phyloP scores from a whole-genome alignment of 1,140 invertebrate genomes.

The Daktulosphaira vitifoliae region DNA sequence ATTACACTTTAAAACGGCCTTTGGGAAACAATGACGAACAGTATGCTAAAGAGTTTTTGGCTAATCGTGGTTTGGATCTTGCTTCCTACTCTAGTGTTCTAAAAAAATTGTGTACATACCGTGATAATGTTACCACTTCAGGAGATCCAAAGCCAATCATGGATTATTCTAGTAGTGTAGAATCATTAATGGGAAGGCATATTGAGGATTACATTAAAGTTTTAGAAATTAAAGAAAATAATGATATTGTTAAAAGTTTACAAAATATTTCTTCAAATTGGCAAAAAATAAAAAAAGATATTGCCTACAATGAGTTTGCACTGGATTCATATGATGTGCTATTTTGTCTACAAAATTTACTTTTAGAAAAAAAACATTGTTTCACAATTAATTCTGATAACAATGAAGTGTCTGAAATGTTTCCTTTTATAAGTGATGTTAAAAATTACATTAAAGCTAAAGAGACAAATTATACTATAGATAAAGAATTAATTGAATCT shows the following conservation, averaged over 20 bases:
- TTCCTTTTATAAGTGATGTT: neutral
- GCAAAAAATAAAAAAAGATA: constrained; percentile 5
- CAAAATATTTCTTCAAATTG: neutral
- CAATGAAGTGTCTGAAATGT: neutral
- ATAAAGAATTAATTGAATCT: neutral
- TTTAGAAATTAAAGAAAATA: neutral
- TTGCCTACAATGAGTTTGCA: constrained; percentile 11
- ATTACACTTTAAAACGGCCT: neutral
- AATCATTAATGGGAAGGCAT: constrained; percentile 15
- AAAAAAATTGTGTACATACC: constrained; percentile 1
- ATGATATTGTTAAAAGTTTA: neutral
- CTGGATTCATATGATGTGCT: constrained; percentile 18
- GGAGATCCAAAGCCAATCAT: constrained; percentile 11
- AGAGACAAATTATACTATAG: neutral
- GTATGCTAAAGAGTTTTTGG: constrained; percentile 15
- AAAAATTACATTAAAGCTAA: neutral
- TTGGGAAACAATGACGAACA: neutral
- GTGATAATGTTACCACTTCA: neutral
- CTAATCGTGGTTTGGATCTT: constrained; percentile 15
- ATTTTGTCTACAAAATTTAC: constrained; percentile 23
- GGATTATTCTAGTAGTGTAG: constrained; percentile 26
- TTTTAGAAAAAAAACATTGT: neutral
- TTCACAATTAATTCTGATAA: neutral
- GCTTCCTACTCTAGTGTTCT: neutral
- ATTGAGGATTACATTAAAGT: constrained; percentile 19